Base-by-base conservation (phyloP, 2,797 vertebrate genomes). In the Cygnus olor region DNA sequence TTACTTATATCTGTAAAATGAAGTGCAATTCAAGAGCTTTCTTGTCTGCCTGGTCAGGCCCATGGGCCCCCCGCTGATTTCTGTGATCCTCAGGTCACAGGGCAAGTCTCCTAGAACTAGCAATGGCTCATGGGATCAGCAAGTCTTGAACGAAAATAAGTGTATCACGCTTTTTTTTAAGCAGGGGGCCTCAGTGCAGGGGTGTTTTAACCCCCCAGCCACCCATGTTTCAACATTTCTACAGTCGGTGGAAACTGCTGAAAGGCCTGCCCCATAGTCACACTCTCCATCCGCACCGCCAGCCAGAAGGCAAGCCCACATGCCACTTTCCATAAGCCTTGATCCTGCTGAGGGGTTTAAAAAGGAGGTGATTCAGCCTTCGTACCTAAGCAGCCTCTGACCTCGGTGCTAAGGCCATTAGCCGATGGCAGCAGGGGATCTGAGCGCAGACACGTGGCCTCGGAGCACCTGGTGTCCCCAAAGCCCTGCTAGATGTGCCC, bases 331-430 rank as follows among this genome's bases (percentile, higher is more conserved):
- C 74, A 84, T 95, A 95, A 95, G 92, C 89, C 91, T 38, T 94
- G 95, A 95, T 95, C 95, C 95, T 95, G 80, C 89, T 96, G 94
- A 96, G 88, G 91, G 94, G 45, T 93, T 97, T 96, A 92, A 88
- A 91, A 92, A 92, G 91, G 66, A 94, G 95, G 73, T 63, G 93
- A 94, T 95, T 93, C 93, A 96, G 82, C 77, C 83, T 85, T 84
- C 73, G 49, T 60, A 94, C 86, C 93, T 96, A 95, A 96, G 95
- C 83, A 95, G 94, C 88, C 91, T 96, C 91, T 96, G 93, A 96
- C 95, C 94, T 92, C 85, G 61, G 89, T 70, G 84, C 87, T 94
- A 90, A 94, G 89, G 89, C 95, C 95, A 84, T 40, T 40, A 89
- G 85, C n/a, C 0, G 0, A 40, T 81, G 73, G 72, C 85, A 76